These are phyloP conservation scores for Gymnodraco acuticeps DNA, from an alignment of 2,797 vertebrate genomes.

Conservation along the genomic window DNA sequence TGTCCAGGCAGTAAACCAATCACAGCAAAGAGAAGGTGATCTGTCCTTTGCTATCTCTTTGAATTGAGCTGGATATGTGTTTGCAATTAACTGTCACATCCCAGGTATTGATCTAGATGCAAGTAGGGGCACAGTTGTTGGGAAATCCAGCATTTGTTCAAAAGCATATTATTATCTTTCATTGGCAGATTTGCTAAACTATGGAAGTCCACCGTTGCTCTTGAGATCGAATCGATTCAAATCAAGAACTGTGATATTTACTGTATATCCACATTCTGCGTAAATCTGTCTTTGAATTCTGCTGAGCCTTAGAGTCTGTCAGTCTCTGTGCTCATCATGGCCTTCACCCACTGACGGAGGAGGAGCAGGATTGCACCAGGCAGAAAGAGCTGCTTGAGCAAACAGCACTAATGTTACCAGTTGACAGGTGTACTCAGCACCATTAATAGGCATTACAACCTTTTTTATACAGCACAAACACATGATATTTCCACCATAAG, in stretches of 20 bases:
- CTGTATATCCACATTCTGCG: constrained; percentile 8
- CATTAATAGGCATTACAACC: constrained; percentile 40
- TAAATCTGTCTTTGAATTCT: constrained; percentile 41
- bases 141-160: constrained; percentile 4
- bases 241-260: constrained; percentile 20
- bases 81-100: constrained; percentile 52
- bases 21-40: constrained; percentile 10
- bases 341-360: constrained; percentile 8
- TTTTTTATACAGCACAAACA: constrained; percentile 18
- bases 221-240: constrained; percentile 33
- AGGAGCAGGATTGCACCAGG: constrained; percentile 21
- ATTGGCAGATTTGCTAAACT: constrained; percentile 40
- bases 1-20: constrained; percentile 24
- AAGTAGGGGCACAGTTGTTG: neutral
- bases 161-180: constrained; percentile 50
- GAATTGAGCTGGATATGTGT: constrained; percentile 40
- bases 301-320: constrained; percentile 13
- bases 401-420: constrained; percentile 42
- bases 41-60: constrained; percentile 41
- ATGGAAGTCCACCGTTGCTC: constrained; percentile 19
- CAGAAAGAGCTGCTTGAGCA: constrained; percentile 51
- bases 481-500: constrained; percentile 32
- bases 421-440: constrained; percentile 44
- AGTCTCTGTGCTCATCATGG: constrained; percentile 23
- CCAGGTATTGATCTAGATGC: constrained; percentile 36